phyloP scores from a whole-genome alignment of 2,113 vertebrate genomes.

The Cochlearius cochlearius region DNA sequence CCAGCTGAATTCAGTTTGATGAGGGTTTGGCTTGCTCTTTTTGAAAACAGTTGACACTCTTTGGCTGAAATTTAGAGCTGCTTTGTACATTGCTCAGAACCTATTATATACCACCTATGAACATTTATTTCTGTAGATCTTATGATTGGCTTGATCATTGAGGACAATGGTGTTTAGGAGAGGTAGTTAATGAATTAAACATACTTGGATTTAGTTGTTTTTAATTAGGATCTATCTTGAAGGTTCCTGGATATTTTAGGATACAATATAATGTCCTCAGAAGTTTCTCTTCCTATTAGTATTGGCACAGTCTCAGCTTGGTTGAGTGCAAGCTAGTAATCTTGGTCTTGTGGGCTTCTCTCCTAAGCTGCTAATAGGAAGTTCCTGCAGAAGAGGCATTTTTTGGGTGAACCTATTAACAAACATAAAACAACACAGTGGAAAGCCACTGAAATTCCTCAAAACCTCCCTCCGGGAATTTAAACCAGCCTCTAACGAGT shows the following conservation, averaged over 20 bases:
- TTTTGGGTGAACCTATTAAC: constrained; percentile 1
- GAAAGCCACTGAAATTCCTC: constrained; percentile 45
- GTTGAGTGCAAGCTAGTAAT: background rate
- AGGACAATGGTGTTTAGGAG: background rate
- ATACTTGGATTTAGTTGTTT: constrained; percentile 14
- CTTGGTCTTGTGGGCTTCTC: constrained; percentile 10
- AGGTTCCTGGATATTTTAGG: constrained; percentile 22
- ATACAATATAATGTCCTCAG: background rate
- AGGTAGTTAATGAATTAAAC: constrained; percentile 44
- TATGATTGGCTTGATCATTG: constrained; percentile 10
- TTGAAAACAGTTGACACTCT: constrained; percentile 44
- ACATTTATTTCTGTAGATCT: background rate
- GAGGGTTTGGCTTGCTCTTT: constrained; percentile 52
- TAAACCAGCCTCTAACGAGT: background rate
- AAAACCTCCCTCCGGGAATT: constrained; percentile 15
- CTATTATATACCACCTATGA: constrained; percentile 42
- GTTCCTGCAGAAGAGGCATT: background rate
- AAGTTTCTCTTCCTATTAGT: constrained; percentile 31
- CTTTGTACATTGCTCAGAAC: constrained; percentile 24
- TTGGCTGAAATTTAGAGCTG: constrained; percentile 45
- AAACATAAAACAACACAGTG: background rate
- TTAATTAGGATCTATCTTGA: constrained; percentile 13
- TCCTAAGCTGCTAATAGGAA: background rate
- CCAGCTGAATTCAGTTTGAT: constrained; percentile 56
- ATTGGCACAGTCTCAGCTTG: background rate